Percentiles rank a stretch among this genome's conserved stretches.
Conservation (phyloP, 2,888 invertebrate genomes). For the Pachycephus smyrnensis region DNA sequence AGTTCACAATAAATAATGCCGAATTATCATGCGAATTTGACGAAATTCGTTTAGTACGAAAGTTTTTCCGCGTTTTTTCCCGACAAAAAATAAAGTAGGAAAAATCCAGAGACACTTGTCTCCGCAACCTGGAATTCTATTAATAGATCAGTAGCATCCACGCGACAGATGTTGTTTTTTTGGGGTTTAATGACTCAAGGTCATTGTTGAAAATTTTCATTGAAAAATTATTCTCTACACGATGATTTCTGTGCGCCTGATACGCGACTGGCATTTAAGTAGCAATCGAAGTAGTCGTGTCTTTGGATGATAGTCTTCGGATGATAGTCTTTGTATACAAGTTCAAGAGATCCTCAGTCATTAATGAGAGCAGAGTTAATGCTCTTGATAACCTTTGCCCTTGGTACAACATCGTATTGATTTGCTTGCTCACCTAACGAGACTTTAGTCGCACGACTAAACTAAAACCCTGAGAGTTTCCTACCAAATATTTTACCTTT, state of each 20-base stretch:
- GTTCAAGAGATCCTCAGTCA: neutral
- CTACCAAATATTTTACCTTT: neutral
- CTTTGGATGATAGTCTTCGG: too few relatives aligned
- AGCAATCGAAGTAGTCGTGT: too few relatives aligned
- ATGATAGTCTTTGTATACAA: neutral
- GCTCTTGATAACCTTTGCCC: constrained; percentile 2
- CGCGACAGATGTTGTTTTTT: neutral
- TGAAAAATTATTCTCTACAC: neutral
- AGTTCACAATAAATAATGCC: neutral
- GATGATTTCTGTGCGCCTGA: neutral
- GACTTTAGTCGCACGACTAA: neutral
- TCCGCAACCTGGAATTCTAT: neutral
- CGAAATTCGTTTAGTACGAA: constrained; percentile 9
- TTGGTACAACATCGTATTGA: constrained; percentile 20
- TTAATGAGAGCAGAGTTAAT: neutral
- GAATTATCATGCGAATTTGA: neutral
- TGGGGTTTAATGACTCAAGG: neutral
- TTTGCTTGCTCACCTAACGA: neutral
- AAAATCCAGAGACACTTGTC: neutral
- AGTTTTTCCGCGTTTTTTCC: neutral
- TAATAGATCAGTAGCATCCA: neutral
- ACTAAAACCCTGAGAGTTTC: neutral
- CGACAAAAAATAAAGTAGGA: neutral
- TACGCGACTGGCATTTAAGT: too few relatives aligned
- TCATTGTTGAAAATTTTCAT: neutral